phyloP scores from a whole-genome alignment of 1,140 invertebrate species.

The Gonioctena quinquepunctata region DNA sequence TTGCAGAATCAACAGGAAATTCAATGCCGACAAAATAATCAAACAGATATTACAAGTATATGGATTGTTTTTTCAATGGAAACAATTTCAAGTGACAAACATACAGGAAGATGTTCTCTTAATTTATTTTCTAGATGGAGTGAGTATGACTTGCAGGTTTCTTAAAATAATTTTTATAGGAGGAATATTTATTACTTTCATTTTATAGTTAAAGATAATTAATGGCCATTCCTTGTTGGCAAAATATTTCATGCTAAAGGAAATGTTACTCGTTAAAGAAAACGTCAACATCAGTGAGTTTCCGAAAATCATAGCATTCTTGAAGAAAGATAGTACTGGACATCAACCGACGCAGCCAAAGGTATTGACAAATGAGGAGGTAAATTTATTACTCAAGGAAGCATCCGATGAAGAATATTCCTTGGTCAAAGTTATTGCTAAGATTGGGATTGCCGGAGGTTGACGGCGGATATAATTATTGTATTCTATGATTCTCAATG shows the following conservation, averaged over 20 bases:
- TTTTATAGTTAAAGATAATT: neutral
- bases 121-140: too few species aligned
- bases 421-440: neutral
- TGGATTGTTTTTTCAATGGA: too few species aligned
- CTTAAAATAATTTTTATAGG: too few species aligned
- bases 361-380: neutral
- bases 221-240: too few species aligned
- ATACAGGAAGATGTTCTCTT: too few species aligned
- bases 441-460: neutral
- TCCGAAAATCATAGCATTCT: neutral
- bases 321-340: neutral
- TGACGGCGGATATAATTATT: neutral
- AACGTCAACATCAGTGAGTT: neutral
- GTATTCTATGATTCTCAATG: too few species aligned
- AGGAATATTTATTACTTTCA: neutral
- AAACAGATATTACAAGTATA: too few species aligned
- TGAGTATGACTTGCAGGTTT: too few species aligned
- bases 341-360: neutral
- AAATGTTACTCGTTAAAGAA: neutral
- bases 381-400: neutral
- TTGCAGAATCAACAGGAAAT: too few species aligned
- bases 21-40: too few species aligned
- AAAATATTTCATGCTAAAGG: neutral
- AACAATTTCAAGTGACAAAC: too few species aligned
- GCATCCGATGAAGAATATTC: neutral